Conservation (phyloP, 2,113 vertebrate species). For the Stigmatopora nigra region DNA sequence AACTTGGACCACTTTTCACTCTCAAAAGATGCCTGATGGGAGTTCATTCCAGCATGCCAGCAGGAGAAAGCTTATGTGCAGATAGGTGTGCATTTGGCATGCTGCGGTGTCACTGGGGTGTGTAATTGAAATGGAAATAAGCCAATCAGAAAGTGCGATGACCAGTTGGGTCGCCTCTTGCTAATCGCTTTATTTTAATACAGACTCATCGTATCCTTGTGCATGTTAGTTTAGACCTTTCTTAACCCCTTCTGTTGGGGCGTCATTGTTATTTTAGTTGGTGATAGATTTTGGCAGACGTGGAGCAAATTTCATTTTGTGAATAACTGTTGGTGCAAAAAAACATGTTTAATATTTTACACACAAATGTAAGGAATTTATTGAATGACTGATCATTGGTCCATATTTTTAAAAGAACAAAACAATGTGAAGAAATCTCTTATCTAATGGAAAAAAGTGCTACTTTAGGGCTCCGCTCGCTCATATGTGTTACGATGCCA, state of each 20-base stretch:
- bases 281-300: conserved; percentile 63
- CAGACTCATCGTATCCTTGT: conserved; percentile 12
- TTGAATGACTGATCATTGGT: no score
- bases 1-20: conserved; percentile 18
- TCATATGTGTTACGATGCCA: background rate
- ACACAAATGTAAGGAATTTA: no score
- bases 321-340: no score
- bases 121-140: conserved; percentile 88
- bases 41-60: conserved; percentile 61
- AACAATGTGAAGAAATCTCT: no score
- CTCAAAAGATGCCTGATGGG: conserved; percentile 69
- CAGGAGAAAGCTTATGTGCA: background rate
- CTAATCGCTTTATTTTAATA: conserved; percentile 1
- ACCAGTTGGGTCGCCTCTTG: conserved; percentile 65
- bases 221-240: conserved; percentile 61
- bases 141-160: conserved; percentile 74
- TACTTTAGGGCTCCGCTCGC: background rate
- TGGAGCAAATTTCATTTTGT: no score
- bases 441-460: no score
- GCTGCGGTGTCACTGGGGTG: conserved; percentile 77
- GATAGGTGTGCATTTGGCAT: conserved; percentile 28
- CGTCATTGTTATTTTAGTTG: conserved; percentile 77
- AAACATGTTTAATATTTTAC: no score
- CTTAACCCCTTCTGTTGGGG: conserved; percentile 44
- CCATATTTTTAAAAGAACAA: no score